A percentile compares a stretch with the other conserved stretches of the same genome.
Evolutionary conservation across 2,797 vertebrate genomes (phyloP).

Genomic region (Epinephelus malabaricus): DNA sequence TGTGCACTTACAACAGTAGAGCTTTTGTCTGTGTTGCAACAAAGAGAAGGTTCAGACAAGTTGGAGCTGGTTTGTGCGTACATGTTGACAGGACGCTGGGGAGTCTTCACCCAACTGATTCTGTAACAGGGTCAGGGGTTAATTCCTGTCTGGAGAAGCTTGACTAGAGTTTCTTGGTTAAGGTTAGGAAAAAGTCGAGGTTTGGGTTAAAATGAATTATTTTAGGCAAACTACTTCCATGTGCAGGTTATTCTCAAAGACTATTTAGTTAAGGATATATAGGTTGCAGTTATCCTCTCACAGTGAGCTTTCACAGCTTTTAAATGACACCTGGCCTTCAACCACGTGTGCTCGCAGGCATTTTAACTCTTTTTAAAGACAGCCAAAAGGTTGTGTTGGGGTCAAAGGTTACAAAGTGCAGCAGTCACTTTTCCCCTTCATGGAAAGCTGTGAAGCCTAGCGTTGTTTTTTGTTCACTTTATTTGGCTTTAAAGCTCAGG

Average conservation of each 20-base stretch:
- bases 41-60: constrained; percentile 51
- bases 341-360: background rate
- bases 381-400: background rate
- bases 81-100: background rate
- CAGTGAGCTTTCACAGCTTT: constrained; percentile 15
- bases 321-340: background rate
- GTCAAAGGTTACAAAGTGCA: constrained; percentile 7
- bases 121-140: constrained; percentile 12
- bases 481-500: background rate
- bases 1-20: constrained; percentile 48
- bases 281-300: background rate
- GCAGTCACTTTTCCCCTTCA: background rate
- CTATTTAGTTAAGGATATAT: background rate
- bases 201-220: no score
- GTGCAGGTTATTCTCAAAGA: background rate
- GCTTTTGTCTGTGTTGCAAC: constrained; percentile 57
- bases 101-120: constrained; percentile 23
- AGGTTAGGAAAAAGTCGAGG: no score
- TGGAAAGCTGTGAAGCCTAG: background rate
- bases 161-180: no score
- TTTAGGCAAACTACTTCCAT: no score
- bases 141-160: no score
- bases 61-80: constrained; percentile 56
- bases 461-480: background rate
- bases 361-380: background rate